These are phyloP conservation scores for Gryllus bimaculatus DNA, from an alignment of 1,140 invertebrate species.

Conservation along the genomic window DNA sequence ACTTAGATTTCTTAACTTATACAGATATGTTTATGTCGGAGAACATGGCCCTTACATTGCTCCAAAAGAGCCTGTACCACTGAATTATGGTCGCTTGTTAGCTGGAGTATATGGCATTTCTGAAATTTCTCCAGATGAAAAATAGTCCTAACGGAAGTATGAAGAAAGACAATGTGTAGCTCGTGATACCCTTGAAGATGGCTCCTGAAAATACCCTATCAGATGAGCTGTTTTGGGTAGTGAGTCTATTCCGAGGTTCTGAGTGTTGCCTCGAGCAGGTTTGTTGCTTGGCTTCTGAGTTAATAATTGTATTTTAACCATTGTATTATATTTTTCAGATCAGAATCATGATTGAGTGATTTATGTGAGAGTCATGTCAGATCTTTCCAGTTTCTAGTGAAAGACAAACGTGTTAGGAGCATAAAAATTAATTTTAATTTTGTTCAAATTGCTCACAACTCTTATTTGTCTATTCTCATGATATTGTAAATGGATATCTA, in stretches of 20 bases:
- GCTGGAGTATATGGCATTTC: slow-evolving; percentile 65
- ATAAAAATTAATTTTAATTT: too few species aligned
- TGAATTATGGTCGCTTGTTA: slow-evolving; percentile 49
- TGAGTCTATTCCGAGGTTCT: background rate
- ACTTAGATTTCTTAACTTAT: slow-evolving; percentile 31
- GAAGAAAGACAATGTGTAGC: background rate
- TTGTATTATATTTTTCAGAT: too few species aligned
- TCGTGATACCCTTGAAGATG: background rate
- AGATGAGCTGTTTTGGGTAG: background rate
- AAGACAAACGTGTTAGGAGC: too few species aligned
- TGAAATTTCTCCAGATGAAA: slow-evolving; percentile 36
- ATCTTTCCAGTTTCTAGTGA: too few species aligned
- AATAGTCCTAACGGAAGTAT: background rate
- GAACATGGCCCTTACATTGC: slow-evolving; percentile 61
- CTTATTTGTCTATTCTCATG: too few species aligned
- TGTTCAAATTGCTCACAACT: too few species aligned
- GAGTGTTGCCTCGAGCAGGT: background rate
- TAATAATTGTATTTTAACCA: too few species aligned
- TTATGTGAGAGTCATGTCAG: too few species aligned
- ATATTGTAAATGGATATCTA: too few species aligned
- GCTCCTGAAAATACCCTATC: background rate
- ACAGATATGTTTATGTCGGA: slow-evolving; percentile 67
- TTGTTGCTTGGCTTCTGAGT: background rate
- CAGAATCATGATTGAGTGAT: too few species aligned
- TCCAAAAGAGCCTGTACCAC: slow-evolving; percentile 46